Percentiles rank a stretch among this genome's conserved stretches.
Conservation (phyloP, 2,113 vertebrate species). For the Megaceryle torquata region DNA sequence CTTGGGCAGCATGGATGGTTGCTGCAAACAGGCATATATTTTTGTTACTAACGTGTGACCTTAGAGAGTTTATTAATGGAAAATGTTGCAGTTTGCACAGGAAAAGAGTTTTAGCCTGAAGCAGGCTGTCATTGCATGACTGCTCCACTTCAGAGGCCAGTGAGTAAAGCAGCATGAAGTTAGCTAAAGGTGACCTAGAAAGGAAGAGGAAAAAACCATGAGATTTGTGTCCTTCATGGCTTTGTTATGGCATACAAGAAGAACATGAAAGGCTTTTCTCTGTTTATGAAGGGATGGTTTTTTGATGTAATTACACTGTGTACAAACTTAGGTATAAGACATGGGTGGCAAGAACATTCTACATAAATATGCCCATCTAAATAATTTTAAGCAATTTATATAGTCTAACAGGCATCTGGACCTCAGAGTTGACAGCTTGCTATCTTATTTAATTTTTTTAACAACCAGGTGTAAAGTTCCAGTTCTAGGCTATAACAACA, state of each 20-base stretch:
- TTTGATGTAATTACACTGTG: background rate
- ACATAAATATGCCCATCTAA: background rate
- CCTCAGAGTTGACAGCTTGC: background rate
- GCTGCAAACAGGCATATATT: background rate
- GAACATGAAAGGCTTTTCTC: background rate
- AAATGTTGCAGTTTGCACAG: background rate
- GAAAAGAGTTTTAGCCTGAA: background rate
- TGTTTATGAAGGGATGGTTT: background rate
- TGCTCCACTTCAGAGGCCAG: background rate
- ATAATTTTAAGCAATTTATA: background rate
- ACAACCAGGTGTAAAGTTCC: background rate
- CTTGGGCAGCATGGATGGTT: background rate
- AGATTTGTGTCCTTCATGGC: background rate
- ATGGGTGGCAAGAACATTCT: background rate
- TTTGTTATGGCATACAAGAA: background rate
- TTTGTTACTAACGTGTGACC: background rate
- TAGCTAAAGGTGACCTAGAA: slow-evolving; percentile 36
- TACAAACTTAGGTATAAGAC: background rate
- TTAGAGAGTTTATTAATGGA: background rate
- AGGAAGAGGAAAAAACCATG: background rate
- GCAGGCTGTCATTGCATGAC: background rate
- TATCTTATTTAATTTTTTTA: background rate
- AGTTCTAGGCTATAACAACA: background rate
- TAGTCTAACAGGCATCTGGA: background rate
- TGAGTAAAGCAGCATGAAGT: background rate